phyloP scores from a whole-genome alignment of 92 coral and sea anemone genomes.

The Porites lobata region DNA sequence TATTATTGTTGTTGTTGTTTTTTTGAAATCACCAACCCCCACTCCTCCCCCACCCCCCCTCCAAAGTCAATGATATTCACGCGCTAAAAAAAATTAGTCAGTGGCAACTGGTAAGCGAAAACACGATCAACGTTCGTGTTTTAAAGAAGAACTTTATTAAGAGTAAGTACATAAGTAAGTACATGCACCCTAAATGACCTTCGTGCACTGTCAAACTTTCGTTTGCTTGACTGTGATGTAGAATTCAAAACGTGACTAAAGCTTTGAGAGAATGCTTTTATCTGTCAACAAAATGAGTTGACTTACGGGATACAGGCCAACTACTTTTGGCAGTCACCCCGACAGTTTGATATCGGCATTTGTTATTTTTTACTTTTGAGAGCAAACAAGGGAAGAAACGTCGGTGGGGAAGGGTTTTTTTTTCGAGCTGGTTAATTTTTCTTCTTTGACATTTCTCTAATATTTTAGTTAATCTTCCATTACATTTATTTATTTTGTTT shows the following conservation, averaged over 20 bases:
- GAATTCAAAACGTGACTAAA: background rate
- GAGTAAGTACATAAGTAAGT: slow-evolving; percentile 1
- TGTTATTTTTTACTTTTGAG: slow-evolving; percentile 1
- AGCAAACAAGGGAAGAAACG: background rate
- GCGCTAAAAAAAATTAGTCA: slow-evolving; percentile 1
- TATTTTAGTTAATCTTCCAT: background rate
- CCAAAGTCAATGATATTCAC: background rate
- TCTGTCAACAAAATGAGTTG: background rate
- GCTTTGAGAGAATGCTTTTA: no score
- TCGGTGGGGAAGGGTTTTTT: background rate
- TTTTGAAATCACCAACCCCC: background rate
- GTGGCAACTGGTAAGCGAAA: background rate
- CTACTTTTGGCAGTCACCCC: background rate
- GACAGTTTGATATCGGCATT: background rate
- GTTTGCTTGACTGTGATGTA: slow-evolving; percentile 8
- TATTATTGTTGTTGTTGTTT: background rate
- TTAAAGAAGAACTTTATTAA: background rate
- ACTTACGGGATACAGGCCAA: slow-evolving; percentile 1
- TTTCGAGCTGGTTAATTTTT: no score
- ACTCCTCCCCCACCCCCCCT: background rate
- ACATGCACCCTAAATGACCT: background rate
- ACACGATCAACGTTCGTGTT: background rate
- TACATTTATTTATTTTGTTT: background rate
- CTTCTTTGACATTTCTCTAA: background rate
- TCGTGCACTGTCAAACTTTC: background rate